Evolutionary conservation across 2,113 vertebrate genomes (phyloP).

Genomic region (Chaetura pelagica): DNA sequence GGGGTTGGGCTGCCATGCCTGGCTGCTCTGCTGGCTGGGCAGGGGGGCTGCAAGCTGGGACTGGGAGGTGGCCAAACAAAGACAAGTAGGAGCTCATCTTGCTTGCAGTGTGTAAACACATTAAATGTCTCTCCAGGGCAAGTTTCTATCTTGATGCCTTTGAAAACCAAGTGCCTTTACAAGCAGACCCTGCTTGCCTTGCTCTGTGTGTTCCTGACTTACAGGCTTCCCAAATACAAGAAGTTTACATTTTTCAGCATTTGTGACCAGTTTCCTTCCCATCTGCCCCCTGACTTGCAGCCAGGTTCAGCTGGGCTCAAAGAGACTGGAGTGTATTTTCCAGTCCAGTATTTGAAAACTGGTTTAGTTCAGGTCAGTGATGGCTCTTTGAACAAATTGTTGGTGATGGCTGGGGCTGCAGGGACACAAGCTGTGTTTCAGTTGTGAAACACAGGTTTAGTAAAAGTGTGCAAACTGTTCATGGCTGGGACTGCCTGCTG

Average conservation of each 20-base stretch:
- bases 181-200: neutral
- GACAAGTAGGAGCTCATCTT: neutral
- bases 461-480: neutral
- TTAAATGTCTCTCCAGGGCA: neutral
- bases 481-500: neutral
- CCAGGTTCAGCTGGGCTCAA: neutral
- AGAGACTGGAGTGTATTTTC: neutral
- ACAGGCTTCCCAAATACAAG: neutral
- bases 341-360: neutral
- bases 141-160: neutral
- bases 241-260: neutral
- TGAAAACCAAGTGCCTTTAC: neutral
- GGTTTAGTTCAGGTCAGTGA: neutral
- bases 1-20: neutral
- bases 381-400: conserved; percentile 14
- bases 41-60: neutral
- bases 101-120: neutral
- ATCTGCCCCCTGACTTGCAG: neutral
- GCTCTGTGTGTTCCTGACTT: neutral
- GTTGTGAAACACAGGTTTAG: neutral
- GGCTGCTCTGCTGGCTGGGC: neutral
- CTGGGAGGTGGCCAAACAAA: neutral
- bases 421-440: neutral
- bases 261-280: neutral
- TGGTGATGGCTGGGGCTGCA: neutral